Conservation (phyloP, 1,140 invertebrate species). For the Pomacea maculata region DNA sequence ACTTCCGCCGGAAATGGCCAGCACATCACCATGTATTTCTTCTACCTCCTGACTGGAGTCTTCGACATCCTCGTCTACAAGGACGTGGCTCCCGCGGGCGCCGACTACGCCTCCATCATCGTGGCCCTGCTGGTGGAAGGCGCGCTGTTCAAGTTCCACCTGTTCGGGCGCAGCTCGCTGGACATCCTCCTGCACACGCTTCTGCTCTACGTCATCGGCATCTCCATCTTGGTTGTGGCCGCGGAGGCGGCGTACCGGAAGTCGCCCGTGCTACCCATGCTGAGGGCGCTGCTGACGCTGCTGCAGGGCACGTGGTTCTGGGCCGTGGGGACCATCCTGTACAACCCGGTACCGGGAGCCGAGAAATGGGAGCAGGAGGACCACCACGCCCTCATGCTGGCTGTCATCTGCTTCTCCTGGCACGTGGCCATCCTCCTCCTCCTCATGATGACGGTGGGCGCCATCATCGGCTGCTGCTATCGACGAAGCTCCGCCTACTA, state of each 20-base stretch:
- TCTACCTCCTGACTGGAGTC: constrained; percentile 65
- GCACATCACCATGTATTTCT: constrained; percentile 69
- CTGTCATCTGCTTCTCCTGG: constrained; percentile 60
- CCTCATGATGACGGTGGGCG: constrained; percentile 30
- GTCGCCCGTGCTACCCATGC: constrained; percentile 57
- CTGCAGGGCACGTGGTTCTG: constrained; percentile 69
- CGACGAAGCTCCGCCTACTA: background rate
- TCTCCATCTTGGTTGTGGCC: constrained; percentile 48
- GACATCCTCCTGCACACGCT: constrained; percentile 67
- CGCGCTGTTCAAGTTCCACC: constrained; percentile 67
- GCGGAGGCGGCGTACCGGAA: constrained; percentile 52
- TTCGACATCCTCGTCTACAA: constrained; percentile 59
- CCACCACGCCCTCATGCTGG: constrained; percentile 67
- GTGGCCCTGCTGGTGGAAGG: constrained; percentile 64
- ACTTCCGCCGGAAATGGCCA: constrained; percentile 61
- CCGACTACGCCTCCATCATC: constrained; percentile 33
- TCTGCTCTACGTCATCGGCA: constrained; percentile 62
- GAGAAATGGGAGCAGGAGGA: constrained; percentile 58
- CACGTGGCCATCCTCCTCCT: constrained; percentile 33
- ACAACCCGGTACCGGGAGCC: constrained; percentile 59
- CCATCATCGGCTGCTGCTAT: constrained; percentile 18
- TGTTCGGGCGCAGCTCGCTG: constrained; percentile 64
- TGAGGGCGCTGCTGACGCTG: constrained; percentile 56
- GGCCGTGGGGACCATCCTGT: constrained; percentile 67
- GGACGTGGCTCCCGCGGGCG: constrained; percentile 36